Evolutionary conservation across 2,797 vertebrate species (phyloP).

Genomic region (Ctenopoma kingsleyae): DNA sequence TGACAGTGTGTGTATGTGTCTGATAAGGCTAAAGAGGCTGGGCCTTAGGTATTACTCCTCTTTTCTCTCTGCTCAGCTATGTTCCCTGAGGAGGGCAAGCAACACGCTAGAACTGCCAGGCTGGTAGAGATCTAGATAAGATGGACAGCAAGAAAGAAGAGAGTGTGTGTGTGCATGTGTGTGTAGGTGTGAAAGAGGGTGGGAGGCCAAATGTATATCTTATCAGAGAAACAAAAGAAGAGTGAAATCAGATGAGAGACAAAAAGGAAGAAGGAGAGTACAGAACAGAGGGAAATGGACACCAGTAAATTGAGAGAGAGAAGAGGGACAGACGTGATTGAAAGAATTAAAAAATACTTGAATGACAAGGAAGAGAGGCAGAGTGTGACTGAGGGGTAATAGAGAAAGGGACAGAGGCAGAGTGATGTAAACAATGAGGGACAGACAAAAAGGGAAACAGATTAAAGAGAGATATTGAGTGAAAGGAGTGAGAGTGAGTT

Average conservation of each 20-base stretch:
- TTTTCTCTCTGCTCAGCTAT: constrained; percentile 61
- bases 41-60: constrained; percentile 52
- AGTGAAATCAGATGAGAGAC: constrained; percentile 36
- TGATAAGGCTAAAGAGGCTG: constrained; percentile 51
- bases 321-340: constrained; percentile 25
- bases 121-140: constrained; percentile 71
- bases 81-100: constrained; percentile 60
- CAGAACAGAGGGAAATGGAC: constrained; percentile 3
- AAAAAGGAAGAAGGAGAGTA: constrained; percentile 10
- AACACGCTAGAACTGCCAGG: constrained; percentile 59
- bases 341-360: constrained; percentile 8
- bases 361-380: constrained; percentile 13
- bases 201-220: constrained; percentile 44
- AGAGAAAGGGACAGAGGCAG: constrained; percentile 13
- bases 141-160: constrained; percentile 53
- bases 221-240: constrained; percentile 35
- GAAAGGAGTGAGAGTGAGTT: not conserved
- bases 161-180: constrained; percentile 26
- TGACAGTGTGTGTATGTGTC: constrained; percentile 16
- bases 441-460: constrained; percentile 6
- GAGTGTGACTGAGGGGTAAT: constrained; percentile 14
- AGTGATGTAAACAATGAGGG: constrained; percentile 25
- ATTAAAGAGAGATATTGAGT: not conserved
- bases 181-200: constrained; percentile 34
- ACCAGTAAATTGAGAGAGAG: constrained; percentile 4